A percentile compares a stretch with the other conserved stretches of the same genome.
These are phyloP conservation scores for Drosophila neocordata DNA, from an alignment of 1,140 invertebrate genomes.

Conservation along the genomic window DNA sequence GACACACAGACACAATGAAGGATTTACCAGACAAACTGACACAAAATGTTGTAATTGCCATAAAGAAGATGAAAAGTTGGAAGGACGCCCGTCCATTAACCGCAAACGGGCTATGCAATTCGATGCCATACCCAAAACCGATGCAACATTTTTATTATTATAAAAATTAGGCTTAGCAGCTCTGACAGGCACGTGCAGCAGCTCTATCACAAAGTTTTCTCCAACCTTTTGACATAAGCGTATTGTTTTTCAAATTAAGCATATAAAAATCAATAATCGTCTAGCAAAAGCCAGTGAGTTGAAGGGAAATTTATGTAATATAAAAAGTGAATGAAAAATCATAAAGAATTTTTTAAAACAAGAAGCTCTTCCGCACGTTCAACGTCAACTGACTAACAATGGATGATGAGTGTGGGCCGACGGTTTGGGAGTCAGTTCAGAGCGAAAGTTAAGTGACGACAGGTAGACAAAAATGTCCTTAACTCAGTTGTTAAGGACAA, in stretches of 20 bases:
- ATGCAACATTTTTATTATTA: slow-evolving; percentile 73
- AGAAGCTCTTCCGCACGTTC: slow-evolving; percentile 76
- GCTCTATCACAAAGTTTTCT: slow-evolving; percentile 3
- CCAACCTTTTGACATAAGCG: slow-evolving; percentile 27
- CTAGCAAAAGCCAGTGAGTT: not conserved
- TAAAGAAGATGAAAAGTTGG: slow-evolving; percentile 15
- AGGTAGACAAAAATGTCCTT: slow-evolving; percentile 20
- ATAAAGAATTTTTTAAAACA: slow-evolving; percentile 43
- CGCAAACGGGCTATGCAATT: slow-evolving; percentile 60
- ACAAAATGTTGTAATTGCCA: slow-evolving; percentile 80
- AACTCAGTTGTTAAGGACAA: slow-evolving; percentile 25
- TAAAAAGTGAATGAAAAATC: slow-evolving; percentile 23
- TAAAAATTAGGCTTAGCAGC: slow-evolving; percentile 72
- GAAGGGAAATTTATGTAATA: not conserved
- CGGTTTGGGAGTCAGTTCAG: slow-evolving; percentile 41
- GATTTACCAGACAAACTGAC: slow-evolving; percentile 75
- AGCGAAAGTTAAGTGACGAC: slow-evolving; percentile 56
- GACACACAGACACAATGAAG: slow-evolving; percentile 22
- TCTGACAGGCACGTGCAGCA: slow-evolving; percentile 65
- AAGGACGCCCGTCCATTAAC: slow-evolving; percentile 32
- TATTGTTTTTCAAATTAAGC: slow-evolving; percentile 14
- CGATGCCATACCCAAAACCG: slow-evolving; percentile 19
- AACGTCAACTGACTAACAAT: slow-evolving; percentile 64
- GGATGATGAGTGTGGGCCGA: slow-evolving; percentile 33
- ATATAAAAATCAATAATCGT: slow-evolving; percentile 33